A percentile compares a stretch with the other conserved stretches of the same genome.
Evolutionary conservation across 2,888 invertebrate species (phyloP).

Genomic region (Physocephala rufipes): DNA sequence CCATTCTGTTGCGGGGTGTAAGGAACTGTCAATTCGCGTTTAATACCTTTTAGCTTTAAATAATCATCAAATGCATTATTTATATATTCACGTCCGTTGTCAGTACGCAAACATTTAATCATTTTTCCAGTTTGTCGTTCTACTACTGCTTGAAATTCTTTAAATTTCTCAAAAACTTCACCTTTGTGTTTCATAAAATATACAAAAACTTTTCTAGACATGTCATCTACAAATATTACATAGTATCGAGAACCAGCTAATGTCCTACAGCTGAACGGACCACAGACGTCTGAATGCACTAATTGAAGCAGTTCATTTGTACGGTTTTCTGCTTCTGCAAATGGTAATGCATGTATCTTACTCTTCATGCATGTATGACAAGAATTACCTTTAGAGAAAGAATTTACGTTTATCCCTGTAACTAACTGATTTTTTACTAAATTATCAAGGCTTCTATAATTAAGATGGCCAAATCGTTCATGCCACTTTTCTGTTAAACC

Average conservation of each 20-base stretch:
- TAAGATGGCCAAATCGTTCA: slow-evolving; percentile 38
- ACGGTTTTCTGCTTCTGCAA: slow-evolving; percentile 20
- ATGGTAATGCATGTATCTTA: slow-evolving; percentile 16
- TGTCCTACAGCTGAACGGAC: slow-evolving; percentile 27
- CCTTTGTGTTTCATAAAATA: slow-evolving; percentile 19
- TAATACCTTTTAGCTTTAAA: slow-evolving; percentile 15
- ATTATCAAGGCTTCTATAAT: slow-evolving; percentile 23
- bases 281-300: slow-evolving; percentile 34
- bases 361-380: not conserved
- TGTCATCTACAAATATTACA: slow-evolving; percentile 35
- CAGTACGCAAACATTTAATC: not conserved
- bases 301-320: slow-evolving; percentile 31
- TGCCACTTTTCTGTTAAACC: slow-evolving; percentile 34
- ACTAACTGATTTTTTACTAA: slow-evolving; percentile 30
- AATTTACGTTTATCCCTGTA: slow-evolving; percentile 2
- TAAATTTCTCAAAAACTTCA: slow-evolving; percentile 22
- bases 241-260: slow-evolving; percentile 29
- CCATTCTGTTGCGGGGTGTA: slow-evolving; percentile 21
- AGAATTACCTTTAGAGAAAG: not conserved
- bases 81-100: slow-evolving; percentile 10
- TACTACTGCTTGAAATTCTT: slow-evolving; percentile 5
- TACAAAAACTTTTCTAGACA: slow-evolving; percentile 16
- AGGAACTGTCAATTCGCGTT: slow-evolving; percentile 23
- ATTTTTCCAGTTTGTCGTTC: slow-evolving; percentile 13
- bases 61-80: slow-evolving; percentile 9